These are phyloP conservation scores for Phoeniculus purpureus DNA, from an alignment of 2,797 vertebrate genomes.

Conservation along the genomic window DNA sequence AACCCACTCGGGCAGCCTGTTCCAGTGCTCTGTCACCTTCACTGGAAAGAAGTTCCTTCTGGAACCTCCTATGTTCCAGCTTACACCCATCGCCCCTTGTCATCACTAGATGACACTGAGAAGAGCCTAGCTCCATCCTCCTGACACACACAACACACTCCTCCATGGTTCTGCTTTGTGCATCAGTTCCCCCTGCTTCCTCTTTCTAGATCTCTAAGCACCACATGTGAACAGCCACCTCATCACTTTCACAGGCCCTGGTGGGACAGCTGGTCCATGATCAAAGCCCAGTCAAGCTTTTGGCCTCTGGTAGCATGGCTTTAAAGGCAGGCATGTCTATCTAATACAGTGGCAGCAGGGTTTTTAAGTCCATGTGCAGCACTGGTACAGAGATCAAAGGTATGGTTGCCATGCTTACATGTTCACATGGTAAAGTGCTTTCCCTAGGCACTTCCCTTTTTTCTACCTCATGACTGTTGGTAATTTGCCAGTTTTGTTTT, in stretches of 20 bases:
- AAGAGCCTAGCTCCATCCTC: too few species aligned
- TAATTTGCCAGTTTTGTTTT: background rate
- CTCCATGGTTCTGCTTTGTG: background rate
- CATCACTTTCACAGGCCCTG: background rate
- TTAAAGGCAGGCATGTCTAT: background rate
- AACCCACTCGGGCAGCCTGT: too few species aligned
- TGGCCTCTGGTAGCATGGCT: background rate
- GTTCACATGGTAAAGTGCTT: background rate
- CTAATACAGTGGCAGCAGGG: background rate
- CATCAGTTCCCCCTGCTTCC: background rate
- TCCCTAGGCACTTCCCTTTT: background rate
- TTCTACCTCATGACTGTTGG: background rate
- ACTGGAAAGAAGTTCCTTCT: too few species aligned
- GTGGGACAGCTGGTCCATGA: background rate
- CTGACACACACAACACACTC: background rate
- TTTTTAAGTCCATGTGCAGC: rapidly evolving
- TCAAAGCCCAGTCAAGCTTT: background rate
- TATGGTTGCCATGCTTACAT: background rate
- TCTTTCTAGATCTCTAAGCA: background rate
- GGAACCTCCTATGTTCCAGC: too few species aligned
- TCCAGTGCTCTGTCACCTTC: too few species aligned
- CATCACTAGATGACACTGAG: too few species aligned
- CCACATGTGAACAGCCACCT: rapidly evolving
- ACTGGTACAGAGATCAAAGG: background rate
- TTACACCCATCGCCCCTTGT: too few species aligned